Percentiles rank a stretch among this genome's conserved stretches.
These are phyloP conservation scores for Apodemus sylvaticus DNA, from an alignment of 2,113 vertebrate genomes.

Conservation along the genomic window DNA sequence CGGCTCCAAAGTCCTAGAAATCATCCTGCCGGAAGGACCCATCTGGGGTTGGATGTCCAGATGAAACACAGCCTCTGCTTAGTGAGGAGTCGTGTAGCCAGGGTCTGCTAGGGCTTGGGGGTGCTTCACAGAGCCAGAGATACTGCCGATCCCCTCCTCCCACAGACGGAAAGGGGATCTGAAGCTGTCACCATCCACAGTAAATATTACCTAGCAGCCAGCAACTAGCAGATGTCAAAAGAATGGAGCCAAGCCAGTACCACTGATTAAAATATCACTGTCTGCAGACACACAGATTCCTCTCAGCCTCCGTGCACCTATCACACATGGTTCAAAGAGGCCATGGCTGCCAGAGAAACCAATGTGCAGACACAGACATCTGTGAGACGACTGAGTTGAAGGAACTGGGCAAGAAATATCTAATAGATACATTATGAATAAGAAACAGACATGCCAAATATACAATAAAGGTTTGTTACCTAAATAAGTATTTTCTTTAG, in stretches of 20 bases:
- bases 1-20: neutral
- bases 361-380: neutral
- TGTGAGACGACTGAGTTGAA: neutral
- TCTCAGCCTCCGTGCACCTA: neutral
- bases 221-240: constrained; percentile 52
- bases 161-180: neutral
- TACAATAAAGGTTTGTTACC: neutral
- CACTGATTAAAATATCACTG: constrained; percentile 40
- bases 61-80: neutral
- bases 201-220: constrained; percentile 26
- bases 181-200: neutral
- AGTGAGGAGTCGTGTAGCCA: neutral
- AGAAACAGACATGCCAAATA: neutral
- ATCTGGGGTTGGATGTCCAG: neutral
- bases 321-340: neutral
- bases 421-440: neutral
- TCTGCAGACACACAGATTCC: constrained; percentile 21
- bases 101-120: neutral
- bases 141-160: neutral
- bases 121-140: neutral
- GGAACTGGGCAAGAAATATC: neutral
- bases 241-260: neutral
- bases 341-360: neutral
- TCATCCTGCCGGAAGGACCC: neutral
- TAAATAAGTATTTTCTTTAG: neutral